Evolutionary conservation across 2,797 vertebrate genomes (phyloP), one percentile per base, ranked within the genome.

Genomic region (Sorex maritimensis): DNA sequence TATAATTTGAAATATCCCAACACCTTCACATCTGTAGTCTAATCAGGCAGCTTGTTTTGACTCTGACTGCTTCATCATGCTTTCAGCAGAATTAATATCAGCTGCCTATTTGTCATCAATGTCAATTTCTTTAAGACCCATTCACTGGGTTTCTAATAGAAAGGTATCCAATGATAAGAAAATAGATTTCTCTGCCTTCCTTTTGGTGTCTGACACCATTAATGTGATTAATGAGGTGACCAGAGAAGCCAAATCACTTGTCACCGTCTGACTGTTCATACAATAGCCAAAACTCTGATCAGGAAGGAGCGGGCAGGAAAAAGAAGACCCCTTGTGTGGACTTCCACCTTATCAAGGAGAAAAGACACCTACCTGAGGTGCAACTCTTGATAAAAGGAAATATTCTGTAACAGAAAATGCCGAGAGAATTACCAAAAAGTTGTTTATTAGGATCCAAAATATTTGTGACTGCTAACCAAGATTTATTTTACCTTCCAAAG

Each of bases 151-250:
- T 23, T 74, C 88, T 86, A 81, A 52, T 44, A 10, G 46, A 86
- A 90, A 91, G 63, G 74, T 46, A 86, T 68, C 52, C 91, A 46
- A 58, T 72, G 63, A 65, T 63, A 68, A 81, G 28, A 30, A 46
- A 94, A 91, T 38, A 49, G 89, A 94, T 86, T 94, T 92, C 34
- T 93, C 83, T 80, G 67, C 63, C 17, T 92, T 81, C 55, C 21
- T 85, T 94, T 71, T 3, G 5, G 34, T 80, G 74, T 91, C 94
- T 90, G 58, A 89, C 72, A 95, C 87, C 28, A 91, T 91, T 91
- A 88, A 93, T 49, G 68, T 96, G 87, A 95, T 93, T 94, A 93
- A 95, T 93, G 85, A 94, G 41, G 55, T 95, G n/a, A 88, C 72
- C 38, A 71, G 49, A 23, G 34, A 95, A n/a, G 8, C 14, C 34